Percentiles rank a stretch among this genome's conserved stretches.
Evolutionary conservation across 35 echinoderm and acorn worm species (phyloP).

Genomic region (Apostichopus parvimensis): DNA sequence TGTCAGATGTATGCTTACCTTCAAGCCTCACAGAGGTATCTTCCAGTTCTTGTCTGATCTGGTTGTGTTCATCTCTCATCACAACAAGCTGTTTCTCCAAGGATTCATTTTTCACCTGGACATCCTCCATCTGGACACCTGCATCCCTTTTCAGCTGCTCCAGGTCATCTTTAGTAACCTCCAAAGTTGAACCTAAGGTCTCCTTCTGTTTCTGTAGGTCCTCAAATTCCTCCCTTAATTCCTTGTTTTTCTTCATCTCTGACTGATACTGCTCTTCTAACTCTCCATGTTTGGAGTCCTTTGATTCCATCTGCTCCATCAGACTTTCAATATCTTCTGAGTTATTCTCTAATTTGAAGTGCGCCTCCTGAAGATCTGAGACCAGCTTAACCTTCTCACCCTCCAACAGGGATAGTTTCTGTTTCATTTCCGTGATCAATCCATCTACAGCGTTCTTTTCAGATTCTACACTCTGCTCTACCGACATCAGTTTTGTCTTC

Average conservation of each 20-base stretch:
- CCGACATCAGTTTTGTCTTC: constrained; percentile 2
- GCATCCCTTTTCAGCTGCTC: constrained; percentile 47
- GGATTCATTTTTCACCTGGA: background rate
- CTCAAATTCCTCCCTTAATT: constrained; percentile 15
- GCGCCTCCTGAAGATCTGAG: constrained; percentile 50
- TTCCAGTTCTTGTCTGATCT: constrained; percentile 16
- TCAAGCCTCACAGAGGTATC: background rate
- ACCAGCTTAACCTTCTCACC: background rate
- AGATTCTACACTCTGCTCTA: constrained; percentile 34
- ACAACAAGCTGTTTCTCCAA: constrained; percentile 9
- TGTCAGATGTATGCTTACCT: constrained; percentile 4
- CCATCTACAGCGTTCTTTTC: background rate
- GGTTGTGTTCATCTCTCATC: constrained; percentile 6
- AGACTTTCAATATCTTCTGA: constrained; percentile 61
- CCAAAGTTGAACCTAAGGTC: background rate
- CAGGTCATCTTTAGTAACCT: constrained; percentile 38
- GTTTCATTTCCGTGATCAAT: constrained; percentile 38
- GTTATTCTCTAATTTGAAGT: constrained; percentile 66
- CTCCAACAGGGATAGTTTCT: constrained; percentile 15
- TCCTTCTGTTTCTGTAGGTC: constrained; percentile 33
- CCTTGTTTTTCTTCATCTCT: constrained; percentile 47
- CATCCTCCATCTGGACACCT: background rate
- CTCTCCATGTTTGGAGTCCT: constrained; percentile 34
- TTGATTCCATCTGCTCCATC: constrained; percentile 19
- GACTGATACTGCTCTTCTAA: constrained; percentile 27